Percentiles rank a stretch among this genome's conserved stretches.
These are phyloP conservation scores for Eleutherodactylus coqui DNA, from an alignment of 2,797 vertebrate genomes.

Conservation along the genomic window DNA sequence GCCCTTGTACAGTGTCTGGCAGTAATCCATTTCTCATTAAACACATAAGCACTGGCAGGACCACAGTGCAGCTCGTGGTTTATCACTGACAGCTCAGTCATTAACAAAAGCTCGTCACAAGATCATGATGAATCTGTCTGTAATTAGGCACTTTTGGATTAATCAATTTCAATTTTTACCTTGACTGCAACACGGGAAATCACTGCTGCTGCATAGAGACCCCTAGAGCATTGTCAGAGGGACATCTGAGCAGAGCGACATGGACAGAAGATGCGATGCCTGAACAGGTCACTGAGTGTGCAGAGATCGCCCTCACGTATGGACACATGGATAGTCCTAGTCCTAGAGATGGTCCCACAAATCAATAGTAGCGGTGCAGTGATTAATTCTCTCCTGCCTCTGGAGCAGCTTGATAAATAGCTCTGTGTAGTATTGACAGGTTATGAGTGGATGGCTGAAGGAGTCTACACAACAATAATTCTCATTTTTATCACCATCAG, in stretches of 20 bases:
- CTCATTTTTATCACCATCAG: slow-evolving; percentile 21
- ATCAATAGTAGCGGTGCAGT: background rate
- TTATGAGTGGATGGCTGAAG: slow-evolving; percentile 29
- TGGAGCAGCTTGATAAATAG: slow-evolving; percentile 33
- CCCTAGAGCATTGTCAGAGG: background rate
- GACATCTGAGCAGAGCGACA: background rate
- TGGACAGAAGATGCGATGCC: background rate
- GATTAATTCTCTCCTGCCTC: slow-evolving; percentile 30
- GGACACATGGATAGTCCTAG: background rate
- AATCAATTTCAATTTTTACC: slow-evolving; percentile 57
- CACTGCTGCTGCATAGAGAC: background rate
- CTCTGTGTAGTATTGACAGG: slow-evolving; percentile 27
- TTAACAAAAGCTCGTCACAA: slow-evolving; percentile 30
- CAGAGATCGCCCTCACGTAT: background rate
- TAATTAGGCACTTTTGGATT: slow-evolving; percentile 53
- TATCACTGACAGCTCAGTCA: slow-evolving; percentile 54
- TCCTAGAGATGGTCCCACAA: slow-evolving; percentile 15
- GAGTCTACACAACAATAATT: slow-evolving; percentile 26
- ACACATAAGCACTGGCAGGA: slow-evolving; percentile 19
- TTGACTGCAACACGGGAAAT: slow-evolving; percentile 17
- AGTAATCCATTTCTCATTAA: slow-evolving; percentile 46
- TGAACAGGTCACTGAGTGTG: background rate
- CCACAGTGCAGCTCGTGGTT: slow-evolving; percentile 5
- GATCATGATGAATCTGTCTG: slow-evolving; percentile 50
- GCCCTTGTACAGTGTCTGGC: slow-evolving; percentile 10